These are phyloP conservation scores for Idaea straminata DNA, from an alignment of 2,888 invertebrate genomes.

Conservation along the genomic window DNA sequence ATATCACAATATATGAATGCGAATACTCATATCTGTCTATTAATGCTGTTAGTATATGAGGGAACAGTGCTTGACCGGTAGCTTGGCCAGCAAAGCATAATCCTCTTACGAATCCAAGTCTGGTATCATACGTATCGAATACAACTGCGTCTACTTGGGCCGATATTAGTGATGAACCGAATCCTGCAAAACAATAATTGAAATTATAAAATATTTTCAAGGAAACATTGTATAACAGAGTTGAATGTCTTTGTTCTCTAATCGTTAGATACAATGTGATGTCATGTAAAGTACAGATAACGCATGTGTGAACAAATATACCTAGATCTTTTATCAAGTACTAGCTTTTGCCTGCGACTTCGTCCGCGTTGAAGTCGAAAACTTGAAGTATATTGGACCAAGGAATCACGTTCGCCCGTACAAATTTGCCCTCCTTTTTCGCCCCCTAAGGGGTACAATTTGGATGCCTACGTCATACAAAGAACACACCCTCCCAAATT, in stretches of 20 bases:
- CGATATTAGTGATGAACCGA: slow-evolving; percentile 69
- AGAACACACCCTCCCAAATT: no score
- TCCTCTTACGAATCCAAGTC: slow-evolving; percentile 58
- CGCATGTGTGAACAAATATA: no score
- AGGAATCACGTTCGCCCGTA: no score
- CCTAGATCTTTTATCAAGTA: no score
- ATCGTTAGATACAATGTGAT: not conserved
- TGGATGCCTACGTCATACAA: no score
- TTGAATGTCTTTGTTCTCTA: not conserved
- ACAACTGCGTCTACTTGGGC: slow-evolving; percentile 73
- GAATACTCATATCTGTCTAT: slow-evolving; percentile 63
- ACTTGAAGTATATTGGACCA: no score
- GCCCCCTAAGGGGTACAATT: no score
- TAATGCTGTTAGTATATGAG: slow-evolving; percentile 64
- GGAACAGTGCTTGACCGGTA: slow-evolving; percentile 65
- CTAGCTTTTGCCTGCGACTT: no score
- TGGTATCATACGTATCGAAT: slow-evolving; percentile 70
- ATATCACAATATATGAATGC: slow-evolving; percentile 57
- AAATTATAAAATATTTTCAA: not conserved
- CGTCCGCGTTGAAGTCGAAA: no score
- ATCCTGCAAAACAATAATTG: slow-evolving; percentile 48
- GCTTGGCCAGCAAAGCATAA: slow-evolving; percentile 70
- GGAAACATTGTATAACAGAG: slow-evolving; percentile 1
- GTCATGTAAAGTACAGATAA: no score
- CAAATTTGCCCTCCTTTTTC: no score